Base-by-base conservation (phyloP, 1,140 invertebrate species). In the Bombus huntii region DNA sequence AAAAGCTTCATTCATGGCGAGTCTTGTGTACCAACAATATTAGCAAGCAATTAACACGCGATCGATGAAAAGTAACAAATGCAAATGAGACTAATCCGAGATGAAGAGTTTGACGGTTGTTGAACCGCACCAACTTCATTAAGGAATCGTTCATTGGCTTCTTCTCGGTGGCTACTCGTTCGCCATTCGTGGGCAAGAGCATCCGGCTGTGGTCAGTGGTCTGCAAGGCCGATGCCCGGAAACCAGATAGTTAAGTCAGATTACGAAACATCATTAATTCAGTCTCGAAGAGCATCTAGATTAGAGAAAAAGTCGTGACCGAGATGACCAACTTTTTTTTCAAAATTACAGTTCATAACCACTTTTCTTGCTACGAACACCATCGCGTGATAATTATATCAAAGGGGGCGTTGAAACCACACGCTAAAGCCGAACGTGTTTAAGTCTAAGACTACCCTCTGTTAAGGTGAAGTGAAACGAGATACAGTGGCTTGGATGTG, bases 151-250 rank as follows among this genome's bases (percentile, higher is more conserved):
- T 90, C 83, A 37, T 37, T n/a, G 66, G 62, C 59, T 84, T 82
- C 79, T 79, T 10, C 86, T 81, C 88, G 77, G 70, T 88, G 76
- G 66, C 68, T 83, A 86, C 85, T 90, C 83, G 62, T 90, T 86
- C 87, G 85, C 80, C 81, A 80, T 83, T 79, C 87, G 86, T 84
- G 85, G 73, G 44, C 71, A 81, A 79, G 76, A 79, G 85, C 85
- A 89, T 91, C 88, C 89, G 89, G 85, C 84, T 78, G 92, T 92
- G 88, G 91, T 89, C 87, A 89, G 84, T 82, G 83, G 83, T 85
- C 71, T 83, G 83, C 90, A 89, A 91, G 88, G 90, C 89, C 88
- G 88, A 89, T 86, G 89, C 85, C 91, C 91, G 91, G 89, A 92
- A 92, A 91, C 85, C 84, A 85, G 81, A 88, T 88, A 70, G 85